Evolutionary conservation across 2,888 invertebrate genomes (phyloP).

Genomic region (Eupithecia centaureata): DNA sequence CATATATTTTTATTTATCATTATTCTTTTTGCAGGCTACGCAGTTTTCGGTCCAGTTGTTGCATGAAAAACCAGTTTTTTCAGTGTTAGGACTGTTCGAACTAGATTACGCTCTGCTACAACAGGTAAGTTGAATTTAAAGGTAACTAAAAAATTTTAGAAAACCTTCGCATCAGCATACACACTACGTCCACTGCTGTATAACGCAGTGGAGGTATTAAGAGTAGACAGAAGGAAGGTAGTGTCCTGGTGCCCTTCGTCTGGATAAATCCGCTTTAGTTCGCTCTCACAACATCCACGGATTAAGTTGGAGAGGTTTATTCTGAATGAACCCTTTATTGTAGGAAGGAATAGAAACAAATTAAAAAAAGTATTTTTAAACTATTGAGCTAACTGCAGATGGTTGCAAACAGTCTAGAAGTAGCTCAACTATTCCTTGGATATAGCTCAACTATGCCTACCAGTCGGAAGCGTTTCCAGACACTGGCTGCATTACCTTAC

Average conservation of each 20-base stretch:
- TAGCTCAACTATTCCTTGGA: no score
- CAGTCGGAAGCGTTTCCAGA: no score
- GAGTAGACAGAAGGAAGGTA: no score
- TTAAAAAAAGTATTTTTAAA: no score
- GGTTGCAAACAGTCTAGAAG: no score
- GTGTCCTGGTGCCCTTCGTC: no score
- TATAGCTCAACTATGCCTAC: no score
- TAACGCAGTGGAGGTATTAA: background rate
- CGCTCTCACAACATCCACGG: background rate
- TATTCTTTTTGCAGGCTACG: constrained; percentile 56
- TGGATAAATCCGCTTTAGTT: no score
- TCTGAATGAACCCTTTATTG: no score
- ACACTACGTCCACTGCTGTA: background rate
- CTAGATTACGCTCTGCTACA: constrained; percentile 59
- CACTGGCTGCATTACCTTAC: no score
- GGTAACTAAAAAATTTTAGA: background rate
- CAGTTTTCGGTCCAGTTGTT: constrained; percentile 63
- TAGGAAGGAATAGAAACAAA: no score
- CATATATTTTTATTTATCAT: background rate
- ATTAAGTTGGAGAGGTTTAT: background rate
- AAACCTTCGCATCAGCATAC: background rate
- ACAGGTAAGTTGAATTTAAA: constrained; percentile 48
- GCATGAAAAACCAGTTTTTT: constrained; percentile 61
- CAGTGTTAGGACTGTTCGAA: constrained; percentile 57
- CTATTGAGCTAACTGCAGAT: no score